A percentile compares a stretch with the other conserved stretches of the same genome.
Evolutionary conservation across 2,113 vertebrate genomes (phyloP).

Genomic region (Oreotragus oreotragus): DNA sequence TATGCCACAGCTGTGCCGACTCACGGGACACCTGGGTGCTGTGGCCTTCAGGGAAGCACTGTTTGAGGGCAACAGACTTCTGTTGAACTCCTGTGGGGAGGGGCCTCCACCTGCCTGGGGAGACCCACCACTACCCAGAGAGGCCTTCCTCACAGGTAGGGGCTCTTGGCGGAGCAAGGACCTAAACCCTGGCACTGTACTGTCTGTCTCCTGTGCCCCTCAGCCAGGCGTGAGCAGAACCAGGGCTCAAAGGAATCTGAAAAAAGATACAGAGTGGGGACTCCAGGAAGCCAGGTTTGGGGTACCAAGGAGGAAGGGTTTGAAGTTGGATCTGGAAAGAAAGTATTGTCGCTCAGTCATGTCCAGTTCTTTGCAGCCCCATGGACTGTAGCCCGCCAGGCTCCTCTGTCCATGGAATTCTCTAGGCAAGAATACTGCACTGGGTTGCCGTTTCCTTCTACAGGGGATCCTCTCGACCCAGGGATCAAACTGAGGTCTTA

Average conservation of each 20-base stretch:
- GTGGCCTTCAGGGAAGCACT: neutral
- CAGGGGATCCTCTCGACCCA: neutral
- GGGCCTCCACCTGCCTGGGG: rapidly evolving
- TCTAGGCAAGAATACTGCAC: neutral
- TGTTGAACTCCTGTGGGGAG: neutral
- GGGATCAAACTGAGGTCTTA: neutral
- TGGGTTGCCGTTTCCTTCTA: neutral
- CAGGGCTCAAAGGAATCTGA: neutral
- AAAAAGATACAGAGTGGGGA: neutral
- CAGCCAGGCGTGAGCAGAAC: neutral
- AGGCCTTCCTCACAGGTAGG: neutral
- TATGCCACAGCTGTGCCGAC: neutral
- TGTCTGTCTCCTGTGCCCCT: neutral
- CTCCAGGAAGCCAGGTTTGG: neutral
- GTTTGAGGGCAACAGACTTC: neutral
- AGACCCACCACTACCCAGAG: neutral
- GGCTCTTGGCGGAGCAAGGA: neutral
- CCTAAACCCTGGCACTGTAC: neutral
- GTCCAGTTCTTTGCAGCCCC: neutral
- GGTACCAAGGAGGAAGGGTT: neutral
- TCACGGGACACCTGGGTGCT: neutral
- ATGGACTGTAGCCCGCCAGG: neutral
- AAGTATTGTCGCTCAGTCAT: neutral
- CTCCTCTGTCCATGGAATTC: neutral
- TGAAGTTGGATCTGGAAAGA: neutral